Conservation (phyloP, 1,140 invertebrate species). For the Papilio polytes region DNA sequence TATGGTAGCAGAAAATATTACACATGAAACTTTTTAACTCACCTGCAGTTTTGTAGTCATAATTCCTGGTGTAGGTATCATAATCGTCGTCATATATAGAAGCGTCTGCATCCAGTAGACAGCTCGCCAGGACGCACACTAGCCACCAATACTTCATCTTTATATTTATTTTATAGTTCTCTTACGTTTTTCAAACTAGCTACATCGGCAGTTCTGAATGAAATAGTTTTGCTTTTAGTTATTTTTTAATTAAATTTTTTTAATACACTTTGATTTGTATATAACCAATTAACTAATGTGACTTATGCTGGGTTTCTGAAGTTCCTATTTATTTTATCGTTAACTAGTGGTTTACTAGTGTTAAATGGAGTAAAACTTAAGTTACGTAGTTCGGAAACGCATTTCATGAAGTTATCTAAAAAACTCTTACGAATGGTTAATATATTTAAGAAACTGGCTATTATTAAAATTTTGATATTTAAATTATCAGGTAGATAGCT, state of each 20-base stretch:
- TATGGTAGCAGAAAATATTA: background rate
- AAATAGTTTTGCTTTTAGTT: background rate
- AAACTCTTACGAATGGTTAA: too few species aligned
- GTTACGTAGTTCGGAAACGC: too few species aligned
- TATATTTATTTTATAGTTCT: conserved; percentile 3
- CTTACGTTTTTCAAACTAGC: conserved; percentile 37
- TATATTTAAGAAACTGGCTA: too few species aligned
- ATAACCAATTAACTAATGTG: background rate
- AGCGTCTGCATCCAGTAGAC: conserved; percentile 54
- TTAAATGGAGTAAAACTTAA: too few species aligned
- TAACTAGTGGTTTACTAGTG: too few species aligned
- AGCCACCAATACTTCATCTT: conserved; percentile 60
- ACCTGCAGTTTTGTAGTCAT: conserved; percentile 72
- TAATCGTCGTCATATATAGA: conserved; percentile 76
- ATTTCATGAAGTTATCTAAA: too few species aligned
- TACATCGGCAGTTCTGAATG: conserved; percentile 38
- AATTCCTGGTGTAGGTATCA: conserved; percentile 72
- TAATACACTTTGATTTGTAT: conserved; percentile 19
- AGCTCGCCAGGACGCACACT: conserved; percentile 52
- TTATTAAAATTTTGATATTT: too few species aligned
- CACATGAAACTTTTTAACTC: conserved; percentile 42
- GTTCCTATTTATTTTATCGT: too few species aligned
- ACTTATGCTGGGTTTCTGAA: too few species aligned
- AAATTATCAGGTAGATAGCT: too few species aligned
- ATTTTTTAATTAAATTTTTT: too few species aligned